A percentile compares a stretch with the other conserved stretches of the same genome.
Evolutionary conservation across 2,113 vertebrate species (phyloP).

Genomic region (Acanthisitta chloris): DNA sequence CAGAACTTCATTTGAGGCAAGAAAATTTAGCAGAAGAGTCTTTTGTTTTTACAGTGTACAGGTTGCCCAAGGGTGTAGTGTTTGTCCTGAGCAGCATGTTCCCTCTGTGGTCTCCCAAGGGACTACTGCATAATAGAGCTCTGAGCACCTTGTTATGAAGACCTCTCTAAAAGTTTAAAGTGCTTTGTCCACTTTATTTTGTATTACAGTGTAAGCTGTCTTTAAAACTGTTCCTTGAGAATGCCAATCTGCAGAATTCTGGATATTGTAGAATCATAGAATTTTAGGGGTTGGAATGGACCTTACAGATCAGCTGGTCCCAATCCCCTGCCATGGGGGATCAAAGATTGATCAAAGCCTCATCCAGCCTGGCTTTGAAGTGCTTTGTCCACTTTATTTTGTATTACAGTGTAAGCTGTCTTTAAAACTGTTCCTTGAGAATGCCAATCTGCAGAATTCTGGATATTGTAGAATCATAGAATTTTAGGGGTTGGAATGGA

Average conservation of each 20-base stretch:
- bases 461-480: too few species aligned
- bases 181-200: background rate
- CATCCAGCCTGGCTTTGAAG: too few species aligned
- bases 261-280: too few species aligned
- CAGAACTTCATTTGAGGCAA: background rate
- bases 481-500: too few species aligned
- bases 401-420: background rate
- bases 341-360: too few species aligned
- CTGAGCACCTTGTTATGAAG: background rate
- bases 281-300: too few species aligned
- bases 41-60: background rate
- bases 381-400: background rate
- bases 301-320: too few species aligned
- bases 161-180: background rate
- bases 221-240: background rate
- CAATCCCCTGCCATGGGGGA: too few species aligned
- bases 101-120: background rate
- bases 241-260: background rate
- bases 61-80: background rate
- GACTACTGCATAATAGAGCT: rapidly evolving
- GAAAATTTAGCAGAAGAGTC: background rate
- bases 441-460: background rate
- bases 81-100: background rate
- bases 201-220: background rate
- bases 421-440: background rate